Base-by-base conservation (phyloP, 2,797 vertebrate genomes). In the Manis pentadactyla region DNA sequence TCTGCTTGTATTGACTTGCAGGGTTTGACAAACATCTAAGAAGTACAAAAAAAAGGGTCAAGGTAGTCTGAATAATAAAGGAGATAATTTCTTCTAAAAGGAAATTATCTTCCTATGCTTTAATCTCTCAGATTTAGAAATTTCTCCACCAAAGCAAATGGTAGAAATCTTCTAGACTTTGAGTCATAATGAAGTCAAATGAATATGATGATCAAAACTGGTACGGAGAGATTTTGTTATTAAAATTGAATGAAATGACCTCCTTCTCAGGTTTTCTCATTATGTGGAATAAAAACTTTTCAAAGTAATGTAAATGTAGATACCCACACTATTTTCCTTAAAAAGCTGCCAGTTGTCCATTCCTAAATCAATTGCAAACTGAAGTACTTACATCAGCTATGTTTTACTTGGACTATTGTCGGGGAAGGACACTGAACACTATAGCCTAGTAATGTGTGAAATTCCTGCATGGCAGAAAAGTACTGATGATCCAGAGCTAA, bases 261-360 rank as follows among this genome's bases (percentile, higher is more conserved):
- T 98, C 91, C 88, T 91, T 97, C 96, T 96, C 86, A 85, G 92
- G 64, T 95, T 95, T 95, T 97, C 96, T 84, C 34, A 95, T 97
- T 97, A 96, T 93, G 95, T 97, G 94, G 98, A 98, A 97, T 29
- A 90, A 97, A 97, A 92, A 78, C 95, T 98, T 95, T 96, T 90
- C 66, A 96, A 98, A 98, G 92, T 96, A 97, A 94, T 78, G 89
- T 31, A 95, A 97, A 96, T 78, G 95, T 90, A 97, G 97, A 98
- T 86, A 92, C 57, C 95, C 74, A 57, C 0, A 95, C 84, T 91
- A 92, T 86, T 97, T 97, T 96, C 96, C 77, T 84, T 59, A 96
- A 91, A 73, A 42, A 59, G n/a, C 5, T 97, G 97, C 84, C 97
- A 79, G 83, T 42, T 87, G 93, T 94, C 95, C 74, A 96, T 97